Evolutionary conservation across 30 jellyfish, hydroid and myxozoan genomes (phyloP).

Genomic region (Calvadosia cruxmelitensis): DNA sequence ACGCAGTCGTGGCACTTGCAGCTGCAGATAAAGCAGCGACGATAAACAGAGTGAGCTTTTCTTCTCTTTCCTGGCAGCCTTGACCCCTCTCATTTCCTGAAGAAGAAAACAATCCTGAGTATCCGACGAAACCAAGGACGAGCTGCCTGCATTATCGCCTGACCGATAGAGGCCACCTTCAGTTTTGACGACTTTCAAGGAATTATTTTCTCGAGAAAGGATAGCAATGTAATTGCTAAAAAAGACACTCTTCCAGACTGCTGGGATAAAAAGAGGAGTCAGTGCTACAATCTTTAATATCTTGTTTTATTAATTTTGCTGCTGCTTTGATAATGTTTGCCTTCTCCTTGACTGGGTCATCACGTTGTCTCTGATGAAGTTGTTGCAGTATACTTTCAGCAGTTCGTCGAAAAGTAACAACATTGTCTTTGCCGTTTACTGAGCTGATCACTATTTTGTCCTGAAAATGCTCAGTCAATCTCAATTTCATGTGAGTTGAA

Average conservation of each 20-base stretch:
- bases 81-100: no score
- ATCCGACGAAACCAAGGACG: no score
- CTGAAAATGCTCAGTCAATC: constrained; percentile 1
- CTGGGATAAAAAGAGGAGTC: constrained; percentile 7
- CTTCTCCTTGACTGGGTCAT: constrained; percentile 22
- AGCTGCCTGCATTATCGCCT: constrained; percentile 22
- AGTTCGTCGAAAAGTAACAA: constrained; percentile 5
- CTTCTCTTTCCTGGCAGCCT: no score
- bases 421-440: not conserved
- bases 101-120: no score
- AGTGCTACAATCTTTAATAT: constrained; percentile 8
- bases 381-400: constrained; percentile 14
- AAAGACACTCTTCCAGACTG: no score
- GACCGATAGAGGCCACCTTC: constrained; percentile 8
- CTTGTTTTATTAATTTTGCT: constrained; percentile 17
- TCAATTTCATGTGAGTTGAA: constrained; percentile 6
- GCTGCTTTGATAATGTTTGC: constrained; percentile 12
- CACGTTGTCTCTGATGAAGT: constrained; percentile 4
- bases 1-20: no score
- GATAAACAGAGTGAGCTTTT: no score
- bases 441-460: constrained; percentile 2
- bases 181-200: not conserved
- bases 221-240: no score
- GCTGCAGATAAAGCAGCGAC: no score
- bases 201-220: no score